phyloP scores from a whole-genome alignment of 1,140 invertebrate genomes.

The Brachystomella parvula region DNA sequence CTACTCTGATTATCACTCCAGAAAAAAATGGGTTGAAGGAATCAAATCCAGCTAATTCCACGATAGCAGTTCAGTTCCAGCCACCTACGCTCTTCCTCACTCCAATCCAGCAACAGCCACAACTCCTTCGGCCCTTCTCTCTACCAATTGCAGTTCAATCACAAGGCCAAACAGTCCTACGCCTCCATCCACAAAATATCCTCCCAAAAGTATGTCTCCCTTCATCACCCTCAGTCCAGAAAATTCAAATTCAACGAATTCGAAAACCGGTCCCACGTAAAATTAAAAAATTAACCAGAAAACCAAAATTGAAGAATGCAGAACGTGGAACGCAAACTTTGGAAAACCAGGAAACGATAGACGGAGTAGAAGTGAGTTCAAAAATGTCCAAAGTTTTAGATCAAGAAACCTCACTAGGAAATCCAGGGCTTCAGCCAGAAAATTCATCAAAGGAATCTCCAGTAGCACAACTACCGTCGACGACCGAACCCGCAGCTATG shows the following conservation, averaged over 20 bases:
- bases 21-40: background rate
- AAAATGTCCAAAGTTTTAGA: slow-evolving; percentile 9
- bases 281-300: slow-evolving; percentile 3
- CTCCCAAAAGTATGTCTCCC: background rate
- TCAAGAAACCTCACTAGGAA: background rate
- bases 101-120: background rate
- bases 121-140: background rate
- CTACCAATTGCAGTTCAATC: background rate
- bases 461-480: background rate
- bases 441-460: background rate
- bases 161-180: background rate
- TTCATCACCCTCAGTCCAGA: slow-evolving; percentile 9
- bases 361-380: background rate
- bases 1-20: background rate
- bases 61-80: background rate
- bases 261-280: slow-evolving; percentile 11
- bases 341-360: background rate
- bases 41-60: background rate
- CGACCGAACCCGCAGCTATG: background rate
- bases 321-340: background rate
- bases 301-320: background rate
- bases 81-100: slow-evolving; percentile 3
- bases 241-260: slow-evolving; percentile 18
- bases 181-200: background rate
- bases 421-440: background rate